phyloP scores from a whole-genome alignment of 2,888 invertebrate species.

The Neoscelio sp. region DNA sequence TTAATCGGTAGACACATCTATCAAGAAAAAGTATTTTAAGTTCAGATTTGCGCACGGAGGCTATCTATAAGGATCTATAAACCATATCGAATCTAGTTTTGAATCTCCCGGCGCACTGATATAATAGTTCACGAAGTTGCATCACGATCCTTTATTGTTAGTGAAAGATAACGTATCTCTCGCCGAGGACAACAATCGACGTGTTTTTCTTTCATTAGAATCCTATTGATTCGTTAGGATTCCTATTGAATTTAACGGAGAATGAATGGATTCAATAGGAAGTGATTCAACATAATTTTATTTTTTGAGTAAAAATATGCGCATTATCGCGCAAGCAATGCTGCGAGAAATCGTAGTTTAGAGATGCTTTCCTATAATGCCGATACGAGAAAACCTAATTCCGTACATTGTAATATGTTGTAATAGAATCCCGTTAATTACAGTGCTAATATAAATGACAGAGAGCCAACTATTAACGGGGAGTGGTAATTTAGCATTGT shows the following conservation, averaged over 20 bases:
- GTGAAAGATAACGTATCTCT: slow-evolving; percentile 47
- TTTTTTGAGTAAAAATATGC: slow-evolving; percentile 41
- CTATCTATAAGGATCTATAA: slow-evolving; percentile 45
- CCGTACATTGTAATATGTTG: slow-evolving; percentile 46
- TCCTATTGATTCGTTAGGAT: slow-evolving; percentile 57
- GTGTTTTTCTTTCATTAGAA: slow-evolving; percentile 61
- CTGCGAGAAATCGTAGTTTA: slow-evolving; percentile 25
- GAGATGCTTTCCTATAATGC: slow-evolving; percentile 37
- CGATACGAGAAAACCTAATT: slow-evolving; percentile 52
- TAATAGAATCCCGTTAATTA: slow-evolving; percentile 58
- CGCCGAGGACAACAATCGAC: slow-evolving; percentile 50
- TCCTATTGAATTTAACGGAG: slow-evolving; percentile 43
- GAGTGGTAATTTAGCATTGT: slow-evolving; percentile 59
- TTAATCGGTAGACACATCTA: slow-evolving; percentile 7
- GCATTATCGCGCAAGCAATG: slow-evolving; percentile 33
- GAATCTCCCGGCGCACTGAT: slow-evolving; percentile 54
- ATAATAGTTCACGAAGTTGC: slow-evolving; percentile 62
- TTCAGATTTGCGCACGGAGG: slow-evolving; percentile 30
- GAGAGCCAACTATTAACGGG: slow-evolving; percentile 50
- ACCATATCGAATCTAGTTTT: slow-evolving; percentile 51
- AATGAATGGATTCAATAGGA: slow-evolving; percentile 57
- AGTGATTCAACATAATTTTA: slow-evolving; percentile 52
- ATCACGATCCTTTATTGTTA: slow-evolving; percentile 55
- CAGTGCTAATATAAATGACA: slow-evolving; percentile 53
- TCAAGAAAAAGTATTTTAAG: slow-evolving; percentile 28